Percentiles rank a stretch among this genome's conserved stretches.
phyloP scores from a whole-genome alignment of 2,888 invertebrate genomes.

The Ennomos fuscantarius region DNA sequence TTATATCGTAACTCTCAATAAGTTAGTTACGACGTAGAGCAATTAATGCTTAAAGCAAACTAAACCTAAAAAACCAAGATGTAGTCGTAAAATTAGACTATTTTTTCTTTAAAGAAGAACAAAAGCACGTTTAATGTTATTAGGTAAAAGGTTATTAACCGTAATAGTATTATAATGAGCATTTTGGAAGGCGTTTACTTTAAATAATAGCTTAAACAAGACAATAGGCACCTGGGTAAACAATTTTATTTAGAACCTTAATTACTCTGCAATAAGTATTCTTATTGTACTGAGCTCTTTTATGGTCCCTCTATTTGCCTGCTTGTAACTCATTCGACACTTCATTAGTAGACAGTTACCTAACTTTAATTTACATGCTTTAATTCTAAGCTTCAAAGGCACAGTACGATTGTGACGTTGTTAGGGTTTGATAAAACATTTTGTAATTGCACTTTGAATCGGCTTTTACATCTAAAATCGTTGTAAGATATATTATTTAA shows the following conservation, averaged over 20 bases:
- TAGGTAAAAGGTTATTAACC: no score
- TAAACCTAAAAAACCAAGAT: no score
- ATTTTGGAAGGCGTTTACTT: conserved; percentile 23
- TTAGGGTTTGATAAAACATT: conserved; percentile 8
- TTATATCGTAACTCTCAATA: no score
- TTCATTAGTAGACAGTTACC: conserved; percentile 30
- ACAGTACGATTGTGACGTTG: conserved; percentile 20
- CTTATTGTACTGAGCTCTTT: conserved; percentile 47
- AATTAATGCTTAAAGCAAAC: no score
- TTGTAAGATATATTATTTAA: conserved; percentile 23
- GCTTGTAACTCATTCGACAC: conserved; percentile 31
- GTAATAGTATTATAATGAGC: background rate
- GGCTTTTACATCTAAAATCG: conserved; percentile 17
- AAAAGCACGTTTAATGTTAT: background rate
- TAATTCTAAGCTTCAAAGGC: conserved; percentile 33
- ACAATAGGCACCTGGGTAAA: conserved; percentile 47
- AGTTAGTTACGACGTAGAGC: no score
- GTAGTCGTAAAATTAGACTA: no score
- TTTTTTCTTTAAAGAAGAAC: background rate
- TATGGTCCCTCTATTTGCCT: conserved; percentile 57
- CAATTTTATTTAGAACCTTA: conserved; percentile 5
- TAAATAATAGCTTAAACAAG: conserved; percentile 9
- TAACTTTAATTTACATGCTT: conserved; percentile 4
- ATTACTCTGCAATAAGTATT: conserved; percentile 21
- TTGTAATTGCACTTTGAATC: conserved; percentile 26